Conservation (phyloP, 2,113 vertebrate genomes). For the western clawed frog (Xenopus tropicalis) region UCB_Xtro_10.0 CM004445.2:121649501-121650000, state of each 20-base stretch:
- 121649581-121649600: not conserved
- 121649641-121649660: not conserved
- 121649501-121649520: conserved; percentile 6
- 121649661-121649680: not conserved
- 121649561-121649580: not conserved
- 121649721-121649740: not conserved
- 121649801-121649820: too few relatives aligned
- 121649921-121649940: too few relatives aligned
- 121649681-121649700: not conserved
- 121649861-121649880: too few relatives aligned
- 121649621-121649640: conserved; percentile 1
- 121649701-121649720: not conserved
- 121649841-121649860: too few relatives aligned
- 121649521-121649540: conserved; percentile 9
- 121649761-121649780: not conserved
- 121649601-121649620: not conserved
- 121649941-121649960: too few relatives aligned
- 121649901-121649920: too few relatives aligned
- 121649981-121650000: too few relatives aligned
- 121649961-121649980: too few relatives aligned
- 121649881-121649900: too few relatives aligned
- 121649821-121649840: too few relatives aligned
- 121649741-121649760: not conserved
- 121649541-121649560: not conserved
- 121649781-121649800: too few relatives aligned